Percentiles rank a stretch among this genome's conserved stretches.
Conservation (phyloP, 2,113 vertebrate species). For the Pelobates fuscus region DNA sequence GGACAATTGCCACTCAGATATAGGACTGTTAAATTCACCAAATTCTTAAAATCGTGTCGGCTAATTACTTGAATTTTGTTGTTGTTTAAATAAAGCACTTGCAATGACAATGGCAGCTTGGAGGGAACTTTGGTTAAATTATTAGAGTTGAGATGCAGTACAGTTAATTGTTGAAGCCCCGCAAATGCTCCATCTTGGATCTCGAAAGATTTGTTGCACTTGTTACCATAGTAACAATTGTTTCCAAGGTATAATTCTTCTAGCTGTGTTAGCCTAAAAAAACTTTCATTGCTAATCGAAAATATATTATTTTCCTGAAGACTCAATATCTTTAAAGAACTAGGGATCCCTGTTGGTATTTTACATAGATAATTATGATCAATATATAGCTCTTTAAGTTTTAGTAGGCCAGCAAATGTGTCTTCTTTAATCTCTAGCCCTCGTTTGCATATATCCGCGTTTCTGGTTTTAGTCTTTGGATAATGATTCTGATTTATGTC, state of each 20-base stretch:
- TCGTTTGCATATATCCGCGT: conserved; percentile 6
- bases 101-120: conserved; percentile 53
- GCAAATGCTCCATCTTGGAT: conserved; percentile 54
- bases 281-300: conserved; percentile 38
- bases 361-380: conserved; percentile 43
- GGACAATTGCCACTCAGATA: conserved; percentile 74
- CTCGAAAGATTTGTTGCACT: conserved; percentile 26
- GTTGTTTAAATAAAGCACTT: conserved; percentile 38
- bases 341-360: conserved; percentile 59
- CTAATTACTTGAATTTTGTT: conserved; percentile 64
- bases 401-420: conserved; percentile 64
- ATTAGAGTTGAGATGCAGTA: conserved; percentile 60
- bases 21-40: conserved; percentile 57
- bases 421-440: conserved; percentile 9
- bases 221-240: conserved; percentile 65
- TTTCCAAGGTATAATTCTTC: conserved; percentile 46
- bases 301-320: conserved; percentile 59
- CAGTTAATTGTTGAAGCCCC: conserved; percentile 42
- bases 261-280: conserved; percentile 55
- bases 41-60: conserved; percentile 57
- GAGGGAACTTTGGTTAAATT: conserved; percentile 63
- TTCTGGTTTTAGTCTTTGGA: accelerated
- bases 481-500: conserved; percentile 57
- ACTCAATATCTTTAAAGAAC: conserved; percentile 41
- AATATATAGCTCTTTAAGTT: conserved; percentile 57